Base-by-base conservation (phyloP, 1,140 invertebrate species). In the Planococcus citri region DNA sequence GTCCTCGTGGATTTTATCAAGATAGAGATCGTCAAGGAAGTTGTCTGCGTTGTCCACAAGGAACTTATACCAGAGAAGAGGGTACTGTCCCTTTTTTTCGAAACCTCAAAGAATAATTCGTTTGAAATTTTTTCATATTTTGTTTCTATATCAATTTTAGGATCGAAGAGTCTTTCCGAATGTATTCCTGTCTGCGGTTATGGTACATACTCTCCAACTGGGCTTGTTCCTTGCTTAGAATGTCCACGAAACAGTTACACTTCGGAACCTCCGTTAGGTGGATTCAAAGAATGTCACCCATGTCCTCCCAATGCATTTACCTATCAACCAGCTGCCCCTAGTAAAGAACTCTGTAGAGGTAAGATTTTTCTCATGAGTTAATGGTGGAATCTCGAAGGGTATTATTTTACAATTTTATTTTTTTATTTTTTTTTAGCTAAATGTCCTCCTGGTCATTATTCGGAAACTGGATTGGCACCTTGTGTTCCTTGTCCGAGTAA, bases 171-270 rank as follows among this genome's bases (percentile, higher is more conserved):
- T 69, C 80, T 90, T 24, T 82, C 84, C 27, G 91, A 92, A 73
- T 95, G 92, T 78, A 83, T 94, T 70, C 93, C 95, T 8, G 94
- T 97, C 29, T 98, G 95, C 77, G 95, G 95, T 9, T 95, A 90
- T 77, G 95, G 95, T 72, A 97, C 94, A 27, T 97, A 94, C 78
- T 96, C 93, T 1, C 91, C 92, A 27, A 95, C 92, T 60, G 95
- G 95, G 60, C 79, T 97, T 61, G 92, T 97, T 27, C 95, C 95
- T 17, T 98, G 95, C 76, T 80, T 97, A 61, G 92, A 97, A 78
- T 98, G 95, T 82, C 93, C 94, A 0, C 83, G 91, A 72, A 95
- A 97, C 76, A 95, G 91, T 69, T 97, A 88, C 77, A 91, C 91
- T 12, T 85, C 87, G 8, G 87, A 91, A 75, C 94, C 94, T 29